Conservation (phyloP, 2,888 invertebrate species). For the Acanthosepion lycidas region DNA sequence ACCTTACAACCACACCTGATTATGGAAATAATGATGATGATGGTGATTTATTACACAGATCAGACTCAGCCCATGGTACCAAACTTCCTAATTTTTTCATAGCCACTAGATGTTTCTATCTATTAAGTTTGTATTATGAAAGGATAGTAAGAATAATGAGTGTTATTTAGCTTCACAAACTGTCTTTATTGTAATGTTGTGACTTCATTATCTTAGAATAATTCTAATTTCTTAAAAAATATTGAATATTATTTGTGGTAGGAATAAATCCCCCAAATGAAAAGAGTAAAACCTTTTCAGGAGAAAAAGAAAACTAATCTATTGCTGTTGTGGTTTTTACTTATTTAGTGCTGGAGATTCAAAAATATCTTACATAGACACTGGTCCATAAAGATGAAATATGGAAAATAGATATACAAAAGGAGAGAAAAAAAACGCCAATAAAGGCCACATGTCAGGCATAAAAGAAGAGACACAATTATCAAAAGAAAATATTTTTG, state of each 20-base stretch:
- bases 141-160: not conserved
- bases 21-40: not conserved
- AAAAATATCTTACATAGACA: not conserved
- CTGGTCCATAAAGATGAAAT: not conserved
- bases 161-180: not conserved
- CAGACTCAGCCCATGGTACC: not conserved
- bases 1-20: too few relatives aligned
- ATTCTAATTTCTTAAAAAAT: not conserved
- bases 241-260: not conserved
- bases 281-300: not conserved
- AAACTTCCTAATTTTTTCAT: not conserved
- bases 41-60: not conserved
- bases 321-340: not conserved
- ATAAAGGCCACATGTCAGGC: constrained; percentile 33
- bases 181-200: not conserved
- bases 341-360: not conserved
- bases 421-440: not conserved
- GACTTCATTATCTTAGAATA: constrained; percentile 4
- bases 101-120: not conserved
- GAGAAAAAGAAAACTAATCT: not conserved
- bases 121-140: not conserved
- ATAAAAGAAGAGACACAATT: not conserved
- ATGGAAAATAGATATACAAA: not conserved
- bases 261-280: not conserved
- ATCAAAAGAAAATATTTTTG: not conserved